Evolutionary conservation across 2,797 vertebrate species (phyloP), one percentile per base, ranked within the genome.

Genomic region (Helostoma temminkii): DNA sequence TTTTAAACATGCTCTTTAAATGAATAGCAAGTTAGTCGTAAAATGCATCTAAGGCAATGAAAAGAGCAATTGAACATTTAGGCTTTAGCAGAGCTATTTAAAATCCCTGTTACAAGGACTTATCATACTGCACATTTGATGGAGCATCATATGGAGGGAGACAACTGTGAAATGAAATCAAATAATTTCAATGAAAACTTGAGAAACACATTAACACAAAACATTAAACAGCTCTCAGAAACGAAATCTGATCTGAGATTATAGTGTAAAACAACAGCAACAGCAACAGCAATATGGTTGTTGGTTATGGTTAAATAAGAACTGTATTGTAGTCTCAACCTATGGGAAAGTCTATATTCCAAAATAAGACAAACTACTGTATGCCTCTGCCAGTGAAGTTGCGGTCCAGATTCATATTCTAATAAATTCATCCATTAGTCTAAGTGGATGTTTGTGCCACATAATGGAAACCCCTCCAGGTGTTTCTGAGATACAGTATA

Each of bases 1-100:
- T 91, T 88, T 90, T 30, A 3, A 80, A 81, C 65, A 74, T 78
- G 82, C 86, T 87, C 81, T 86, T 91, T 90, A 90, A 89, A 82
- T 69, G 61, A 84, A 90, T 77, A 70, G 83, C 66, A 90, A 91
- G 92, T 92, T 90, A 91, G 87, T 80, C 86, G 89, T 93, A 92
- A 93, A 94, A 91, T 57, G 76, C 70, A 55, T 77, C 85, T 54
- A 87, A 46, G 79, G 88, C 81, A 74, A 80, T 92, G 78, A 89
- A 79, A 89, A 68, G 74, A 77, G 62, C 59, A 53, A 72, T 47
- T 79, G 79, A 88, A 89, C 85, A 85, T 81, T 87, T 69, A 76
- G 74, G 58, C 66, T 84, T 81, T 67, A 74, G 70, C 58, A 9
- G 26, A 47, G 74, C 75, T 70, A 67, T 80, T 83, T 80, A 48